A percentile compares a stretch with the other conserved stretches of the same genome.
These are phyloP conservation scores for Rallus limicola DNA, from an alignment of 2,113 vertebrate species.

Conservation along the genomic window DNA sequence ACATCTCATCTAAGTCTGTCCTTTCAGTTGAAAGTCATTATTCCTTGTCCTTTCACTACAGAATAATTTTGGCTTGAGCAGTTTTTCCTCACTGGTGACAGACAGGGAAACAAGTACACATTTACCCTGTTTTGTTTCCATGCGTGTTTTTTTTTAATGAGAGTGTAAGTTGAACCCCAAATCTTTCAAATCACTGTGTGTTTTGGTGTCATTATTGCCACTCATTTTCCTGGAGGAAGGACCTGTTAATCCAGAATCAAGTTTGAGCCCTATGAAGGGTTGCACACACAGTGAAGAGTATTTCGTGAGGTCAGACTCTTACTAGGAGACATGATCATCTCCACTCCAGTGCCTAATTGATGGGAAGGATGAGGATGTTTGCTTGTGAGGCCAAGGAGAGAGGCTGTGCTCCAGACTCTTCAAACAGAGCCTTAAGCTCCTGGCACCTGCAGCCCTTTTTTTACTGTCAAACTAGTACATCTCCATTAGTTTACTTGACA, in stretches of 20 bases:
- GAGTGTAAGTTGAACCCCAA: neutral
- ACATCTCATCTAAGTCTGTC: too few species aligned
- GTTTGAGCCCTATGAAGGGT: neutral
- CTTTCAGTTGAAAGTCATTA: too few species aligned
- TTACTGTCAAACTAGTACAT: neutral
- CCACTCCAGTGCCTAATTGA: neutral
- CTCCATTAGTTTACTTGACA: neutral
- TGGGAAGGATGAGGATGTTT: neutral
- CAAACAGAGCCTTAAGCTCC: neutral
- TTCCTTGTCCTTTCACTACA: neutral
- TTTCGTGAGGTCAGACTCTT: neutral
- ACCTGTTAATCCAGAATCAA: neutral
- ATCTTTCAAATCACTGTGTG: neutral
- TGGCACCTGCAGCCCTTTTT: neutral
- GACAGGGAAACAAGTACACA: neutral
- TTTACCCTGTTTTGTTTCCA: neutral
- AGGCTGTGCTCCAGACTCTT: neutral
- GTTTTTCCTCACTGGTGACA: neutral
- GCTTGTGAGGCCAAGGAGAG: neutral
- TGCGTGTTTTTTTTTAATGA: neutral
- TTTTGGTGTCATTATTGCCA: neutral
- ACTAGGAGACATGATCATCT: neutral
- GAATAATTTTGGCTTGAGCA: neutral
- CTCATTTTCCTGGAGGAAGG: neutral
- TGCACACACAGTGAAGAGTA: neutral